A percentile compares a stretch with the other conserved stretches of the same genome.
Evolutionary conservation across 2,113 vertebrate genomes (phyloP).

Genomic region (Oenanthe melanoleuca): DNA sequence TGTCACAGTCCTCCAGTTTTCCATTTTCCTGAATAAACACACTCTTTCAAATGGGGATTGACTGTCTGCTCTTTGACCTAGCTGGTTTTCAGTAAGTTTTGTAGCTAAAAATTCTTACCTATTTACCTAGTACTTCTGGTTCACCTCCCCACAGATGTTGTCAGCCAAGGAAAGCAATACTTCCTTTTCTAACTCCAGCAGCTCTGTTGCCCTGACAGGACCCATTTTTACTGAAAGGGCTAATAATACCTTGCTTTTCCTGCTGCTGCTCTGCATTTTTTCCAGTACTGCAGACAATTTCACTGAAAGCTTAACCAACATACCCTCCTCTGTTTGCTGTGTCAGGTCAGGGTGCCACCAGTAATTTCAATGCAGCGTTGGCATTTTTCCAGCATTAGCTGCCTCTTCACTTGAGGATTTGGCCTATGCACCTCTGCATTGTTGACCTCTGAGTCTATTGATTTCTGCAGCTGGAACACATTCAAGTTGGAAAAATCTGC

Average conservation of each 20-base stretch:
- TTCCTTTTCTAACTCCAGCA: background rate
- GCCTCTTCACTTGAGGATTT: background rate
- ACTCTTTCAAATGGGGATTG: background rate
- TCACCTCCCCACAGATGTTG: background rate
- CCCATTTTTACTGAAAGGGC: background rate
- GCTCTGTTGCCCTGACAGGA: background rate
- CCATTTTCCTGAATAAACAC: background rate
- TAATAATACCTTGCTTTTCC: slow-evolving; percentile 34
- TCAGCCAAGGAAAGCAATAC: background rate
- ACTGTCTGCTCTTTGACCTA: background rate
- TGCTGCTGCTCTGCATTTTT: slow-evolving; percentile 2
- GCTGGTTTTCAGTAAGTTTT: background rate
- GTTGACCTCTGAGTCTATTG: slow-evolving; percentile 45
- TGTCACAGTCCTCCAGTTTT: background rate
- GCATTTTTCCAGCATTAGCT: slow-evolving; percentile 36
- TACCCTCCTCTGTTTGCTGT: slow-evolving; percentile 33
- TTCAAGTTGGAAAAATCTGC: background rate
- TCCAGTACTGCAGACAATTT: background rate
- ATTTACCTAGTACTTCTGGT: background rate
- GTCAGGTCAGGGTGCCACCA: slow-evolving; percentile 44
- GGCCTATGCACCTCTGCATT: background rate
- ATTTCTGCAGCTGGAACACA: slow-evolving; percentile 32
- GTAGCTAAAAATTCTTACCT: background rate
- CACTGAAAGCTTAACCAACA: slow-evolving; percentile 29
- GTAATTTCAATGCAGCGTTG: background rate